A percentile compares a stretch with the other conserved stretches of the same genome.
Conservation (phyloP, 2,113 vertebrate species). For the Callopanchax toddi region DNA sequence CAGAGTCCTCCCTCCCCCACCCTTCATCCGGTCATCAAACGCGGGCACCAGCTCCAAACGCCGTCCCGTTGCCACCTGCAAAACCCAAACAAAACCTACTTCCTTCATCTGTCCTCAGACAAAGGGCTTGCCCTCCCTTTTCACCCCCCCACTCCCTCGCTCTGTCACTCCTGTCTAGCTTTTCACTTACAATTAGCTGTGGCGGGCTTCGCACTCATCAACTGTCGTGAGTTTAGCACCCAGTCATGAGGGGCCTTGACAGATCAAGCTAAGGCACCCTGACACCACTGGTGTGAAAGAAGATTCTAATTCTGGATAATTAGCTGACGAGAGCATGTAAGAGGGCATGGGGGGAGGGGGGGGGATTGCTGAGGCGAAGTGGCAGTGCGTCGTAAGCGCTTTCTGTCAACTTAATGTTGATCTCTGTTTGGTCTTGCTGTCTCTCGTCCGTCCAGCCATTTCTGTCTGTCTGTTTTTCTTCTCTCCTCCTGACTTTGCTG, state of each 20-base stretch:
- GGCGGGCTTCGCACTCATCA: constrained; percentile 77
- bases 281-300: constrained; percentile 85
- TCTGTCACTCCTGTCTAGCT: constrained; percentile 79
- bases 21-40: constrained; percentile 39
- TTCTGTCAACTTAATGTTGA: constrained; percentile 74
- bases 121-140: constrained; percentile 32
- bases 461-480: constrained; percentile 18
- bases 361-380: constrained; percentile 62
- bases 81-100: constrained; percentile 60
- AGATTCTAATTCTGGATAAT: constrained; percentile 86
- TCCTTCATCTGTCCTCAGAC: constrained; percentile 58
- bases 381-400: constrained; percentile 76
- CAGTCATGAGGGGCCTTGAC: constrained; percentile 75
- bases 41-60: constrained; percentile 43
- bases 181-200: constrained; percentile 84
- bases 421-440: constrained; percentile 45
- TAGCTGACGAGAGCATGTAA: constrained; percentile 81
- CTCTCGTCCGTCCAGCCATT: constrained; percentile 24
- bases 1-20: background rate
- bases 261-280: constrained; percentile 81
- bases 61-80: constrained; percentile 60
- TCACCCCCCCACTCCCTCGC: constrained; percentile 16
- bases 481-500: constrained; percentile 45
- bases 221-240: constrained; percentile 83
- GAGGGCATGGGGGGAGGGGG: constrained; percentile 20